Conservation (phyloP, 2,797 vertebrate species). For the Enteromius viviparus region DNA sequence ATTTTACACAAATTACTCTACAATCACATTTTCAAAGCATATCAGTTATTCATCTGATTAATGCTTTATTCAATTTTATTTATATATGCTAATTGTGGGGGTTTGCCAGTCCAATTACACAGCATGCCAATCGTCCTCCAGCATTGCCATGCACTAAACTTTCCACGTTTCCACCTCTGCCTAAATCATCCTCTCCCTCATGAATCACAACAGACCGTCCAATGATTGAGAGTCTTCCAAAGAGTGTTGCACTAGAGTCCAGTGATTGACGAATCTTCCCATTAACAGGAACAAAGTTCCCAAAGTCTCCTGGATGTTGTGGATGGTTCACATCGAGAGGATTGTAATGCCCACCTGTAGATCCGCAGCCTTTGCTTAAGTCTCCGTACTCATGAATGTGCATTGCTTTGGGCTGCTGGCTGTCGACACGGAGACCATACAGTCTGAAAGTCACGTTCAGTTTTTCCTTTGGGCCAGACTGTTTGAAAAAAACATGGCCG, state of each 20-base stretch:
- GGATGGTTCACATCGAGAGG: slow-evolving; percentile 82
- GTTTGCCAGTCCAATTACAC: slow-evolving; percentile 81
- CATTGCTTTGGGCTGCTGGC: slow-evolving; percentile 77
- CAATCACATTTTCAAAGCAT: background rate
- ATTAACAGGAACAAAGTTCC: slow-evolving; percentile 84
- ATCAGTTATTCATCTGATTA: background rate
- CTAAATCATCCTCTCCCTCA: slow-evolving; percentile 86
- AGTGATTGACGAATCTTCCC: slow-evolving; percentile 76
- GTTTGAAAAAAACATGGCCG: slow-evolving; percentile 85
- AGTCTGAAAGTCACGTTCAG: slow-evolving; percentile 80
- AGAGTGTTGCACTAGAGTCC: slow-evolving; percentile 76
- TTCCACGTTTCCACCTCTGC: slow-evolving; percentile 82
- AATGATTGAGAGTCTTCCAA: slow-evolving; percentile 77
- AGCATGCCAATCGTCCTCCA: slow-evolving; percentile 89
- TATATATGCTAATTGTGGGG: slow-evolving; percentile 75
- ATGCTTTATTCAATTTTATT: background rate
- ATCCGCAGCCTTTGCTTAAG: slow-evolving; percentile 83
- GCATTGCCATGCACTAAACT: slow-evolving; percentile 91
- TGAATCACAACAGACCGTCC: slow-evolving; percentile 91
- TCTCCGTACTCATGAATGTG: slow-evolving; percentile 92
- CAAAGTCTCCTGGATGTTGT: slow-evolving; percentile 90
- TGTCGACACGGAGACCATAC: slow-evolving; percentile 76
- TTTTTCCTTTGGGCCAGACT: slow-evolving; percentile 72
- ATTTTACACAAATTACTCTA: background rate
- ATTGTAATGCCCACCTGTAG: slow-evolving; percentile 89